Percentiles rank a stretch among this genome's conserved stretches.
These are phyloP conservation scores for Myopa testacea DNA, from an alignment of 2,888 invertebrate species.

Conservation along the genomic window DNA sequence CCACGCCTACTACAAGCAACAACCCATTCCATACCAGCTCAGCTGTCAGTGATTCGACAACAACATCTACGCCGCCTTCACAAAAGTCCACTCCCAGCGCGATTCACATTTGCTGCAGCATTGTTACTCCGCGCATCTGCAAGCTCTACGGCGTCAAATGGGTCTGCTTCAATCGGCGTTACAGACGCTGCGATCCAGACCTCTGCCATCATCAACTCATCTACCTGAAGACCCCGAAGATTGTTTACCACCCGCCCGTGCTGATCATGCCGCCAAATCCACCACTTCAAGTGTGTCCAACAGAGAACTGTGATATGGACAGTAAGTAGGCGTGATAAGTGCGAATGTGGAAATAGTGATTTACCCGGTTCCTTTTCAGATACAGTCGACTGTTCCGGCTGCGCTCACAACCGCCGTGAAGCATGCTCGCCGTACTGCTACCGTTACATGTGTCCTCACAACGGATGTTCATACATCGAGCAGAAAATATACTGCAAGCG, in stretches of 20 bases:
- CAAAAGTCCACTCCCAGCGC: background rate
- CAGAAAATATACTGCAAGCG: constrained; percentile 52
- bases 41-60: background rate
- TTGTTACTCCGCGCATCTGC: constrained; percentile 56
- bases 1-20: background rate
- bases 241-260: constrained; percentile 47
- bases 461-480: constrained; percentile 51
- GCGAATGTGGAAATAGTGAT: too few species aligned
- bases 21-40: constrained; percentile 4
- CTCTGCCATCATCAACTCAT: constrained; percentile 52
- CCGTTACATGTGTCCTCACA: constrained; percentile 54
- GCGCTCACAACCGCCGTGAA: constrained; percentile 50
- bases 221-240: constrained; percentile 53
- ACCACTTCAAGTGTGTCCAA: constrained; percentile 50
- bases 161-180: constrained; percentile 53
- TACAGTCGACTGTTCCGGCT: constrained; percentile 57
- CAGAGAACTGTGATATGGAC: constrained; percentile 48
- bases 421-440: constrained; percentile 55
- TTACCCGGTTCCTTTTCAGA: constrained; percentile 44
- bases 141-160: constrained; percentile 53
- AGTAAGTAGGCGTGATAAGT: constrained; percentile 43
- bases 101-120: constrained; percentile 51
- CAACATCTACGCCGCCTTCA: background rate
- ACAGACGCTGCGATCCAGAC: constrained; percentile 51
- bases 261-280: constrained; percentile 60